These are phyloP conservation scores for Drosophila austrosaltans DNA, from an alignment of 2,888 invertebrate genomes.

Conservation along the genomic window DNA sequence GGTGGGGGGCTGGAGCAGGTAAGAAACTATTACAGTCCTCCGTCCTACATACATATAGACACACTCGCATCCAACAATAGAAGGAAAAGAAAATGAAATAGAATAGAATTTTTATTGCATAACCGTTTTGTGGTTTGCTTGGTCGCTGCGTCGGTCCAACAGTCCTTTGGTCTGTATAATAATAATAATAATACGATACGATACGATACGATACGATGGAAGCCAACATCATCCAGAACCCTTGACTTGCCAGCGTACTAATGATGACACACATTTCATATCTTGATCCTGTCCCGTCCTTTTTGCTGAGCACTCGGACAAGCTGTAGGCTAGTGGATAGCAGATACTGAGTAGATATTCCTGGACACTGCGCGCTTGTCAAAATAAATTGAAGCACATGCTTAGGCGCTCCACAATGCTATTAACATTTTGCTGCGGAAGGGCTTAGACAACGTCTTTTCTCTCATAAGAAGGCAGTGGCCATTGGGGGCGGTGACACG, in stretches of 20 bases:
- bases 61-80: slow-evolving; percentile 16
- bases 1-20: slow-evolving; percentile 33
- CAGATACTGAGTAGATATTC: too few relatives aligned
- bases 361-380: slow-evolving; percentile 47
- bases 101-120: slow-evolving; percentile 64
- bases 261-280: slow-evolving; percentile 76
- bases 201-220: slow-evolving; percentile 53
- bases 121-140: slow-evolving; percentile 55
- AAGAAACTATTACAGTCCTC: slow-evolving; percentile 53
- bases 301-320: not conserved
- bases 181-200: slow-evolving; percentile 45
- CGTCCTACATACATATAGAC: slow-evolving; percentile 13
- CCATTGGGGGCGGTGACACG: slow-evolving; percentile 42
- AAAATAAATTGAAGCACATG: slow-evolving; percentile 76
- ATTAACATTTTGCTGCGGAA: slow-evolving; percentile 59
- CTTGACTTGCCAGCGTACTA: slow-evolving; percentile 69
- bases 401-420: slow-evolving; percentile 68
- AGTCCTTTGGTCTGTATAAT: too few relatives aligned
- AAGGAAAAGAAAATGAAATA: slow-evolving; percentile 29
- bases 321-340: too few relatives aligned
- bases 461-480: slow-evolving; percentile 16
- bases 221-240: slow-evolving; percentile 44
- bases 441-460: slow-evolving; percentile 17
- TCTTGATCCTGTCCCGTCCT: slow-evolving; percentile 60
- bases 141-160: too few relatives aligned